Conservation (phyloP, 37 sponge, comb jelly and placozoan species). For the Agelas oroides region DNA sequence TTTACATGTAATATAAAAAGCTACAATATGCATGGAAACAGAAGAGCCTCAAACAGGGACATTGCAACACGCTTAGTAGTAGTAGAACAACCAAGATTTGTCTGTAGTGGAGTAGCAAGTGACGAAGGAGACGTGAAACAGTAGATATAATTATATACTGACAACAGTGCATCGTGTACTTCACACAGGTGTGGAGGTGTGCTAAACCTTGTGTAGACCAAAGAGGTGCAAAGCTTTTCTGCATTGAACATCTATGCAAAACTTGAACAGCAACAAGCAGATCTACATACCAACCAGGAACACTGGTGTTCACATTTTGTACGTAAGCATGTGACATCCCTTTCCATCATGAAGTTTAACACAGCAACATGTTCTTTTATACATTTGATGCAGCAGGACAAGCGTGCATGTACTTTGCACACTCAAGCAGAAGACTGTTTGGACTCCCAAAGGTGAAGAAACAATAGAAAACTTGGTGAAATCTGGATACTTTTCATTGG, state of each 20-base stretch:
- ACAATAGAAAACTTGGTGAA: too few relatives aligned
- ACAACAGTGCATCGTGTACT: too few relatives aligned
- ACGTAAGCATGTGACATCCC: too few relatives aligned
- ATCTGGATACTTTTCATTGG: too few relatives aligned
- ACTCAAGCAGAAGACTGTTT: too few relatives aligned
- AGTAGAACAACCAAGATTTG: background rate
- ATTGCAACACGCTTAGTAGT: constrained; percentile 27
- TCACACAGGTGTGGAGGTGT: constrained; percentile 10
- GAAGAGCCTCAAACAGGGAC: constrained; percentile 48
- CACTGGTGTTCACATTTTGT: background rate
- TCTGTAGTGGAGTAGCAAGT: background rate
- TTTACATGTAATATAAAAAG: constrained; percentile 23
- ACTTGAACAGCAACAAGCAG: background rate
- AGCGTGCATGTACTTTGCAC: too few relatives aligned
- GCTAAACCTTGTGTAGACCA: background rate
- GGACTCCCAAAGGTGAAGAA: too few relatives aligned
- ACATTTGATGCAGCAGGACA: too few relatives aligned
- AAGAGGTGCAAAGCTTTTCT: constrained; percentile 24
- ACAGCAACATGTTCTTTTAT: too few relatives aligned
- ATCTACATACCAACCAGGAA: constrained; percentile 44
- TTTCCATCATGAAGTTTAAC: too few relatives aligned
- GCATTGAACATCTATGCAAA: constrained; percentile 6
- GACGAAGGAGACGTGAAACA: background rate
- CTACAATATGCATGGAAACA: constrained; percentile 48
- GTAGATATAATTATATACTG: background rate